Conservation (phyloP, 1,140 invertebrate species). For the Diorhabda carinulata region DNA sequence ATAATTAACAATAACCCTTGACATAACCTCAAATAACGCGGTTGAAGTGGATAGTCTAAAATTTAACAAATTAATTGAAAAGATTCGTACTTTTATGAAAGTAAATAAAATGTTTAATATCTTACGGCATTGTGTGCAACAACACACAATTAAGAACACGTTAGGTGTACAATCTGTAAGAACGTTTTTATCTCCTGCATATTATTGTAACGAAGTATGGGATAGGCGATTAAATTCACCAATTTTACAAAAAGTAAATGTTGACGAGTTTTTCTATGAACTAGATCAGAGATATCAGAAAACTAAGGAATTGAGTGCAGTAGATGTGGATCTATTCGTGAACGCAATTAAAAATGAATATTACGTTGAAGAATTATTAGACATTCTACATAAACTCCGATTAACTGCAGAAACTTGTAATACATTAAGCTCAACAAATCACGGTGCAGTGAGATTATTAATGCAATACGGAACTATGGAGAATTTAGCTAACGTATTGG, state of each 20-base stretch:
- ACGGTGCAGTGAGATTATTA: slow-evolving; percentile 71
- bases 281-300: slow-evolving; percentile 58
- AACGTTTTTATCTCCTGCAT: slow-evolving; percentile 61
- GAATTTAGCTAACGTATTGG: slow-evolving; percentile 67
- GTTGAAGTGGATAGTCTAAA: too few relatives aligned
- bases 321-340: slow-evolving; percentile 73
- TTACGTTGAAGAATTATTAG: slow-evolving; percentile 63
- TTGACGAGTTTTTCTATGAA: slow-evolving; percentile 59
- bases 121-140: not conserved
- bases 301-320: slow-evolving; percentile 56
- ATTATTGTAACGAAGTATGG: slow-evolving; percentile 65
- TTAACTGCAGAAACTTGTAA: slow-evolving; percentile 63
- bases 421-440: slow-evolving; percentile 72
- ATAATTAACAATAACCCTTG: too few relatives aligned
- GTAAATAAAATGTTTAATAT: not conserved
- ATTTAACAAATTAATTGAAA: too few relatives aligned
- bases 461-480: slow-evolving; percentile 57
- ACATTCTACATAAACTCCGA: slow-evolving; percentile 66
- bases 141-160: not conserved
- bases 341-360: slow-evolving; percentile 55
- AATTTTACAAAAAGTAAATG: slow-evolving; percentile 60
- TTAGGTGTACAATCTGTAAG: slow-evolving; percentile 9
- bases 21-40: too few relatives aligned
- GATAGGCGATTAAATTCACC: slow-evolving; percentile 56
- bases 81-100: too few relatives aligned